Conservation (phyloP, 2,113 vertebrate species). For the Carlito syrichta region DNA sequence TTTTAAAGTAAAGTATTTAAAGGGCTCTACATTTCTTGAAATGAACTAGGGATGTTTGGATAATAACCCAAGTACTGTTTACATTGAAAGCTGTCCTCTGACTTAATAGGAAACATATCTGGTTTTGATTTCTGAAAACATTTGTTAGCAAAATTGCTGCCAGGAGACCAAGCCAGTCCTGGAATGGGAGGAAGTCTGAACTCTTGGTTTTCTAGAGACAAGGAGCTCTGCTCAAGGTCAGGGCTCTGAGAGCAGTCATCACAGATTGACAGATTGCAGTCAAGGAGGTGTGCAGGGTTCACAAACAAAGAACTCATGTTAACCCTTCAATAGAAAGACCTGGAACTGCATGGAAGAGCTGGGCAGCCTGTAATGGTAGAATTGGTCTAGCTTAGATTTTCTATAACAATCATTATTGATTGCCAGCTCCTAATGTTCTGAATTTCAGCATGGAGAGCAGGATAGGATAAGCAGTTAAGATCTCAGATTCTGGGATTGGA, state of each 20-base stretch:
- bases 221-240: background rate
- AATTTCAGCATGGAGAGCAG: background rate
- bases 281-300: background rate
- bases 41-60: conserved; percentile 2
- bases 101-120: conserved; percentile 59
- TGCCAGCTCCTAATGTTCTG: background rate
- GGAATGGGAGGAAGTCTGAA: background rate
- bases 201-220: background rate
- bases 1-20: background rate
- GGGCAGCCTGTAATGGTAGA: background rate
- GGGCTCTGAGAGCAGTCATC: background rate
- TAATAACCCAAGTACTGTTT: conserved; percentile 48
- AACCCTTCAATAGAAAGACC: background rate
- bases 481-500: background rate
- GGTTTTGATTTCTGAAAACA: conserved; percentile 66
- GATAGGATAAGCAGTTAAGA: background rate
- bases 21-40: conserved; percentile 14
- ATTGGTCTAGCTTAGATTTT: background rate
- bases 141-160: conserved; percentile 55
- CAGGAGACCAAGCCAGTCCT: conserved; percentile 14
- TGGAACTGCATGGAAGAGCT: background rate
- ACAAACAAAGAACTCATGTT: background rate
- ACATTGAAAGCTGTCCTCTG: conserved; percentile 47
- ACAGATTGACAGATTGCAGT: too few species aligned
- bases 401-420: background rate